Conservation (phyloP, 2,797 vertebrate genomes). For the Melanotaenia parkinsoni region DNA sequence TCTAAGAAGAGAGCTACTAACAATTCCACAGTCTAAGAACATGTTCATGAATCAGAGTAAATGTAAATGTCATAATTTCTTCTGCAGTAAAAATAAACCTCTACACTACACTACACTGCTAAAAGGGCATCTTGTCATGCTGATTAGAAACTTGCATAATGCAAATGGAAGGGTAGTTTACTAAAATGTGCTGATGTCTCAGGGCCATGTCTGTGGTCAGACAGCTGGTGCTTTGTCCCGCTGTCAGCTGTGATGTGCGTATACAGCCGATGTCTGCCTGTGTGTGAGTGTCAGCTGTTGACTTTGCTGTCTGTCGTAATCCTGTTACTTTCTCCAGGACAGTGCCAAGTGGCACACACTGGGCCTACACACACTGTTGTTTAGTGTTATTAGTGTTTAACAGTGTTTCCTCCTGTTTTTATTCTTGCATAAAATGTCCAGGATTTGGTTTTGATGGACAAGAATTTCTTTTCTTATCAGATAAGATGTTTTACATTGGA, state of each 20-base stretch:
- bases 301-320: constrained; percentile 74
- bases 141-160: not conserved
- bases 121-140: not conserved
- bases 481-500: constrained; percentile 27
- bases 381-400: not conserved
- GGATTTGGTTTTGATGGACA: not conserved
- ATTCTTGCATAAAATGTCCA: not conserved
- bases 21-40: too few species aligned
- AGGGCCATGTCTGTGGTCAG: constrained; percentile 34
- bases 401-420: not conserved
- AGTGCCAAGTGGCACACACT: constrained; percentile 63
- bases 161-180: not conserved
- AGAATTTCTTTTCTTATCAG: constrained; percentile 50
- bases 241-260: constrained; percentile 67
- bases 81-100: not conserved
- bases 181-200: constrained; percentile 26
- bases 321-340: constrained; percentile 74
- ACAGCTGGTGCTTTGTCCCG: constrained; percentile 73
- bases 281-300: constrained; percentile 72
- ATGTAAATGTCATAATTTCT: too few species aligned
- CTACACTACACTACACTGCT: not conserved
- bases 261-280: constrained; percentile 38
- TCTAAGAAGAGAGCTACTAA: too few species aligned
- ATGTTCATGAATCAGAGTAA: too few species aligned
- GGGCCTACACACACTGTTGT: constrained; percentile 25